Evolutionary conservation across 2,888 invertebrate genomes (phyloP), one percentile per base, ranked within the genome.

Genomic region (Drosophila mettleri): DNA sequence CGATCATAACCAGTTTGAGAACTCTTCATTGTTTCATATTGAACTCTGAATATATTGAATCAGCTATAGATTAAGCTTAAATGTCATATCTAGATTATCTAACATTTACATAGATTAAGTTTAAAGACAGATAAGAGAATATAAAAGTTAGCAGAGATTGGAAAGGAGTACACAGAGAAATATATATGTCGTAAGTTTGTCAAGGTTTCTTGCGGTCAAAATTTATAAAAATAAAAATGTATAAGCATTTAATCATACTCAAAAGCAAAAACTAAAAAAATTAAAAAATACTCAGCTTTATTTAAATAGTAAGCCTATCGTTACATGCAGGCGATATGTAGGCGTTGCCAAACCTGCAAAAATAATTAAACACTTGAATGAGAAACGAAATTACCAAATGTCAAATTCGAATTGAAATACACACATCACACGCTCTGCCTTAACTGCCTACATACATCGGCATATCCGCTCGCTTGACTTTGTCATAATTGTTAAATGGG

Each of bases 391-490:
- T 14, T 31, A 27, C 12, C 18, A 46, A 7, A 16, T 31, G 12
- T 46, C 46, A 18, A 29, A 29, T 31, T 12, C 14, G 2, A 18
- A 38, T 41, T n/a, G 24, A 24, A 24, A n/a, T 43, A 24, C 43
- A 43, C n/a, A 43, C 24, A 24, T 43, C 10, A 20, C n/a, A n/a
- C n/a, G n/a, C 8, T 12, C 9, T 24, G 4, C 27, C 12, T 36
- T 36, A 27, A 12, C n/a, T 24, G 8, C 31, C 22, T 24, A 34
- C 34, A 14, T n/a, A n/a, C 10, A 29, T 16, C n/a, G 29, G 41
- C 38, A 63, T 64, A 48, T 64, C 36, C 65, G 69, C n/a, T 57
- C n/a, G 22, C 36, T 38, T 33, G 5, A 1, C n/a, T 12, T n/a
- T 0, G 41, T 27, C 36, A n/a, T n/a, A 33, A 33, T 20, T 34